Percentiles rank a stretch among this genome's conserved stretches.
Evolutionary conservation across 2,797 vertebrate species (phyloP).

Genomic region (Columba guinea): DNA sequence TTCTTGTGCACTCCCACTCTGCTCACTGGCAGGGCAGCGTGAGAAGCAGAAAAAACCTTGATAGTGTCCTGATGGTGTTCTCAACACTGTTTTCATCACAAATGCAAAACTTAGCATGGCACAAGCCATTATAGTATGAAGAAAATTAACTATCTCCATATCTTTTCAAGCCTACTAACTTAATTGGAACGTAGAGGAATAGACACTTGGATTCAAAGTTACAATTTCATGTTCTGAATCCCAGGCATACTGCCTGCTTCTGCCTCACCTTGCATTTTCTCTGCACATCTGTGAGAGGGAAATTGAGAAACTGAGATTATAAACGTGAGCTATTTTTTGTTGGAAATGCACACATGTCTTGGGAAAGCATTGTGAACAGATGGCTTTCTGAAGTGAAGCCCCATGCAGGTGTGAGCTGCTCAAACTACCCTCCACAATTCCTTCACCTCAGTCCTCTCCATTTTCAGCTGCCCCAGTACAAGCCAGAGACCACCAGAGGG

Average conservation of each 20-base stretch:
- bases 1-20: not conserved
- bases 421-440: not conserved
- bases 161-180: not conserved
- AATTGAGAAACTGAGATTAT: not conserved
- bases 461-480: not conserved
- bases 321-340: not conserved
- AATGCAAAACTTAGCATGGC: not conserved
- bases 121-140: not conserved
- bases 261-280: not conserved
- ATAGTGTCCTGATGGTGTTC: fast-evolving
- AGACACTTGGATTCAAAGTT: not conserved
- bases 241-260: not conserved
- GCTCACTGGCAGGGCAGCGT: fast-evolving
- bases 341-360: not conserved
- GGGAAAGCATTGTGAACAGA: not conserved
- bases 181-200: not conserved
- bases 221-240: not conserved
- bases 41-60: not conserved
- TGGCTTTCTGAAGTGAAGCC: not conserved
- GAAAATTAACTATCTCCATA: not conserved
- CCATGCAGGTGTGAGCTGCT: not conserved
- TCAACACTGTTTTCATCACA: not conserved
- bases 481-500: not conserved
- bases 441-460: not conserved
- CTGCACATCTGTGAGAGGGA: not conserved